Conservation (phyloP, 1,140 invertebrate species). For the Antheraea mylitta region DNA sequence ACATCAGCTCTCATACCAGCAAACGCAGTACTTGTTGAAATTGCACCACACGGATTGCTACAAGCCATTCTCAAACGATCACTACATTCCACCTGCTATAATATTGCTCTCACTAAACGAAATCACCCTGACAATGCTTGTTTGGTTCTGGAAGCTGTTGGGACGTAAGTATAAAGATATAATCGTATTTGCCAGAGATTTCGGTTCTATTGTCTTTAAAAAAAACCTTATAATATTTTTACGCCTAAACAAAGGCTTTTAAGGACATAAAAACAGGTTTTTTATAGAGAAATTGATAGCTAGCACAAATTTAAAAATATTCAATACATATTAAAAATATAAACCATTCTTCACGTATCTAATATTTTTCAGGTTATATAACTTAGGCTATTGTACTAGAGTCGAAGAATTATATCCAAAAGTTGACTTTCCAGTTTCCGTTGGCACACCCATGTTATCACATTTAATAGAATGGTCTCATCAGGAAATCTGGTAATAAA, state of each 20-base stretch:
- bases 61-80: too few relatives aligned
- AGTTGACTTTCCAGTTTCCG: constrained; percentile 83
- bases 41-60: too few relatives aligned
- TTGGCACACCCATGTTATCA: constrained; percentile 85
- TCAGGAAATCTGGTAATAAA: constrained; percentile 68
- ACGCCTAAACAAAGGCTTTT: too few relatives aligned
- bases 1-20: not conserved
- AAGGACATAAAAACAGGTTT: too few relatives aligned
- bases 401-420: not conserved
- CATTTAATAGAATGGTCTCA: constrained; percentile 87
- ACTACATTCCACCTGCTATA: not conserved
- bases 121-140: not conserved
- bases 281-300: too few relatives aligned
- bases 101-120: constrained; percentile 6
- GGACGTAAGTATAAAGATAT: constrained; percentile 5
- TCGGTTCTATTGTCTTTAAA: too few relatives aligned
- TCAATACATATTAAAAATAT: too few relatives aligned
- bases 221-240: too few relatives aligned
- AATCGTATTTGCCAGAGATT: not conserved
- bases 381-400: not conserved
- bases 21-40: too few relatives aligned
- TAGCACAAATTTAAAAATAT: too few relatives aligned
- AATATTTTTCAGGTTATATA: constrained; percentile 16
- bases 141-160: constrained; percentile 3
- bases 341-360: too few relatives aligned